Conservation (phyloP, 2,113 vertebrate species). For the Callaeas wilsoni region DNA sequence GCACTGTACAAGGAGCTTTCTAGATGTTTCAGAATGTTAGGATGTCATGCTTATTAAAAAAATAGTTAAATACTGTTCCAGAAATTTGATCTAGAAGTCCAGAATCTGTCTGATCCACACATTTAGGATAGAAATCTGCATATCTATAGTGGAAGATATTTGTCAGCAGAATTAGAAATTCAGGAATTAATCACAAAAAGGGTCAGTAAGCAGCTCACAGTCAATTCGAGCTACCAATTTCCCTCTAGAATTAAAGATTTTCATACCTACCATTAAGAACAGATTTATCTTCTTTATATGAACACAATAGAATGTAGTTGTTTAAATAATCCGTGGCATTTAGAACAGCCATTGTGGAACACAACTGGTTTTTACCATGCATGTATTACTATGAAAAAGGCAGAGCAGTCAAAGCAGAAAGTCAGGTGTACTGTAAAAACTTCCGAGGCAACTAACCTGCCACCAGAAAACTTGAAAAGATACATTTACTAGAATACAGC, state of each 20-base stretch:
- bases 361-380: background rate
- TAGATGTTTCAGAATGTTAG: background rate
- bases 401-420: background rate
- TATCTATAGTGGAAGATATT: background rate
- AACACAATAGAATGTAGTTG: background rate
- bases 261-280: background rate
- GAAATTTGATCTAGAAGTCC: background rate
- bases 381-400: background rate
- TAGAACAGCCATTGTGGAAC: background rate
- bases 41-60: background rate
- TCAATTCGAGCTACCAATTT: background rate
- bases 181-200: background rate
- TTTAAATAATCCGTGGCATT: background rate
- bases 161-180: background rate
- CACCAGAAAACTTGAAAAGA: background rate
- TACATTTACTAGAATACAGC: background rate
- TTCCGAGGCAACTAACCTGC: background rate
- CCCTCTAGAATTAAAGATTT: background rate
- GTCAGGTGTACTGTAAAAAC: background rate
- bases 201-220: background rate
- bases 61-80: background rate
- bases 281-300: background rate
- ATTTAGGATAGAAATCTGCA: background rate
- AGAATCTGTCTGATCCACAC: background rate
- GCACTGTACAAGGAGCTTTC: background rate